phyloP scores from a whole-genome alignment of 2,113 vertebrate genomes.

The Laticauda colubrina region DNA sequence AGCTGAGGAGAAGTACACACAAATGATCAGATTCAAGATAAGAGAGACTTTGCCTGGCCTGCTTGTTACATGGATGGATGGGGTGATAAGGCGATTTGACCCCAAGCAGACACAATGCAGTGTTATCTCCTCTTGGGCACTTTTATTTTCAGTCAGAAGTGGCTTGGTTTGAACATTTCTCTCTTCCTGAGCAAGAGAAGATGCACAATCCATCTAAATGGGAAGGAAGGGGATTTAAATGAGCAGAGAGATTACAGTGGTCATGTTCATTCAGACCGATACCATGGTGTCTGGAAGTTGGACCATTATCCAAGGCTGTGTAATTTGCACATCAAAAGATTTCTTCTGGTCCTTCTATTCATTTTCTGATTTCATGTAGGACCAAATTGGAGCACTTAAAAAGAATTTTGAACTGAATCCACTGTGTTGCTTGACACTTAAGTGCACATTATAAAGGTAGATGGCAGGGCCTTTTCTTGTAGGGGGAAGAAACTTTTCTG shows the following conservation, averaged over 20 bases:
- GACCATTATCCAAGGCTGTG: slow-evolving; percentile 10
- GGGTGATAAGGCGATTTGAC: rapidly evolving
- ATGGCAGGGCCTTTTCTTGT: background rate
- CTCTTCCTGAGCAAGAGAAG: slow-evolving; percentile 3
- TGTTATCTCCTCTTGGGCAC: background rate
- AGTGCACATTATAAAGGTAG: background rate
- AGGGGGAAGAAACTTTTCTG: background rate
- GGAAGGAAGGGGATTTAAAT: background rate
- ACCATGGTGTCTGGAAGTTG: background rate
- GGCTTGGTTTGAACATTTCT: slow-evolving; percentile 36
- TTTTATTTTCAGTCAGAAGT: slow-evolving; percentile 33
- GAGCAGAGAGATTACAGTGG: slow-evolving; percentile 28
- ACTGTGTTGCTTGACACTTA: background rate
- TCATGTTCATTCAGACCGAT: slow-evolving; percentile 31
- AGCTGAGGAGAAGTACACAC: background rate
- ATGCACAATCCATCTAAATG: slow-evolving; percentile 33
- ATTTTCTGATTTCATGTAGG: background rate
- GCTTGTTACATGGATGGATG: rapidly evolving
- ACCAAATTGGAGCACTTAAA: slow-evolving; percentile 1
- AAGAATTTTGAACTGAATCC: background rate
- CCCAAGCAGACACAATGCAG: rapidly evolving
- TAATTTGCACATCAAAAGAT: slow-evolving; percentile 18
- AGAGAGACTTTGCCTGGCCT: background rate
- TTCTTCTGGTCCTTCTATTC: background rate
- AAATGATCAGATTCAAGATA: background rate